phyloP scores from a whole-genome alignment of 92 coral and sea anemone species.

The Galaxea fascicularis region DNA sequence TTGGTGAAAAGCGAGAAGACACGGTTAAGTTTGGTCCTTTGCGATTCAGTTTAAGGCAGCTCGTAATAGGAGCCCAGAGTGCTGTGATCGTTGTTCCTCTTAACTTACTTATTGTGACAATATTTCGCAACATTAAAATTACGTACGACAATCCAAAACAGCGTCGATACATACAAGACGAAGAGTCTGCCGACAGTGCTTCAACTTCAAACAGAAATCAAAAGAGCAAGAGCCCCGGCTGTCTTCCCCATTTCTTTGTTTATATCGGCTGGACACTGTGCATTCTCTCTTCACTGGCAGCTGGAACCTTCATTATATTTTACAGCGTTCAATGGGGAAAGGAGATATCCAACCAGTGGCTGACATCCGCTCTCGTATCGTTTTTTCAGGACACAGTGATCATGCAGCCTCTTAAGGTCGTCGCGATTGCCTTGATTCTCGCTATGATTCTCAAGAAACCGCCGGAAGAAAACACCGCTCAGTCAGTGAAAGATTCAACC shows the following conservation, averaged over 20 bases:
- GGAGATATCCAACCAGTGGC: slow-evolving; percentile 83
- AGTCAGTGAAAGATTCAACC: slow-evolving; percentile 50
- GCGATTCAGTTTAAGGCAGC: slow-evolving; percentile 82
- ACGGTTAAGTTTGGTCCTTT: slow-evolving; percentile 83
- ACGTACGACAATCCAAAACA: neutral
- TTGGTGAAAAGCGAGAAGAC: slow-evolving; percentile 77
- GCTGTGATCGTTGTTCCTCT: slow-evolving; percentile 88
- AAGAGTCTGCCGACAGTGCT: neutral
- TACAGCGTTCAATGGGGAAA: slow-evolving; percentile 91
- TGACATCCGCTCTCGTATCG: slow-evolving; percentile 83
- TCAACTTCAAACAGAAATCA: neutral
- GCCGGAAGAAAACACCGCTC: slow-evolving; percentile 78
- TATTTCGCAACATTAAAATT: slow-evolving; percentile 82
- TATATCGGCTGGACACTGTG: slow-evolving; percentile 81
- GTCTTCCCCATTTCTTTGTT: slow-evolving; percentile 81
- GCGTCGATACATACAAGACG: neutral
- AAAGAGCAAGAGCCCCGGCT: slow-evolving; percentile 58
- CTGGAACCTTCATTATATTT: slow-evolving; percentile 74
- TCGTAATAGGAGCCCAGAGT: slow-evolving; percentile 86
- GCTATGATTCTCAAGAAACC: slow-evolving; percentile 88
- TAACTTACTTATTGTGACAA: slow-evolving; percentile 79
- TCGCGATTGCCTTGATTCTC: slow-evolving; percentile 71
- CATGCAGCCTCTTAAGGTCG: slow-evolving; percentile 85
- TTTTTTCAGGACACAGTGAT: slow-evolving; percentile 80
- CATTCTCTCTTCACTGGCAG: slow-evolving; percentile 54